phyloP scores from a whole-genome alignment of 2,797 vertebrate genomes.

The Brachymystax lenok region DNA sequence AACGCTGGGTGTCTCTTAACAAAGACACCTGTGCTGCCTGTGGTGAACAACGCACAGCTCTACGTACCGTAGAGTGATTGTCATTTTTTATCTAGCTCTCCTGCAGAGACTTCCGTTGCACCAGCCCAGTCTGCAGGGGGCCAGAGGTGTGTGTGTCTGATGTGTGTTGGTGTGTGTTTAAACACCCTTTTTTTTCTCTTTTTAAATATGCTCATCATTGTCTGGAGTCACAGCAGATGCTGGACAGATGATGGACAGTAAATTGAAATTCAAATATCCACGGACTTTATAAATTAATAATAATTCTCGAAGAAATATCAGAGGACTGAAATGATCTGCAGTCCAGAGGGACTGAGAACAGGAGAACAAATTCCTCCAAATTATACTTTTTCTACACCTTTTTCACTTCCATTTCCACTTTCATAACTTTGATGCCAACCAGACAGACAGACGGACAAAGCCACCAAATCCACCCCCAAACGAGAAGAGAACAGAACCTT shows the following conservation, averaged over 20 bases:
- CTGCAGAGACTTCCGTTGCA: slow-evolving; percentile 70
- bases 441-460: not conserved
- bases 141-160: slow-evolving; percentile 35
- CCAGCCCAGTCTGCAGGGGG: slow-evolving; percentile 68
- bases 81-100: slow-evolving; percentile 81
- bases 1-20: slow-evolving; percentile 80
- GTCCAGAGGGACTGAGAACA: slow-evolving; percentile 44
- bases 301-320: not conserved
- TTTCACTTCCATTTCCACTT: slow-evolving; percentile 43
- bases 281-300: slow-evolving; percentile 23
- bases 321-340: too few species aligned
- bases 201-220: slow-evolving; percentile 37
- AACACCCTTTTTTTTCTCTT: not conserved
- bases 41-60: slow-evolving; percentile 59
- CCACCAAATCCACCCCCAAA: slow-evolving; percentile 47
- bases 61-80: slow-evolving; percentile 78
- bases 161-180: not conserved
- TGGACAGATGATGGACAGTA: not conserved
- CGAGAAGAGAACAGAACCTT: slow-evolving; percentile 73
- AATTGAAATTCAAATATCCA: not conserved
- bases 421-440: slow-evolving; percentile 45
- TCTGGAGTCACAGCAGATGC: slow-evolving; percentile 6
- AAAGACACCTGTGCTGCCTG: slow-evolving; percentile 84
- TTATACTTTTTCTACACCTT: slow-evolving; percentile 63
- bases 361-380: slow-evolving; percentile 60